Evolutionary conservation across 1,140 invertebrate species (phyloP).

Genomic region (Cotesia chilonis): DNA sequence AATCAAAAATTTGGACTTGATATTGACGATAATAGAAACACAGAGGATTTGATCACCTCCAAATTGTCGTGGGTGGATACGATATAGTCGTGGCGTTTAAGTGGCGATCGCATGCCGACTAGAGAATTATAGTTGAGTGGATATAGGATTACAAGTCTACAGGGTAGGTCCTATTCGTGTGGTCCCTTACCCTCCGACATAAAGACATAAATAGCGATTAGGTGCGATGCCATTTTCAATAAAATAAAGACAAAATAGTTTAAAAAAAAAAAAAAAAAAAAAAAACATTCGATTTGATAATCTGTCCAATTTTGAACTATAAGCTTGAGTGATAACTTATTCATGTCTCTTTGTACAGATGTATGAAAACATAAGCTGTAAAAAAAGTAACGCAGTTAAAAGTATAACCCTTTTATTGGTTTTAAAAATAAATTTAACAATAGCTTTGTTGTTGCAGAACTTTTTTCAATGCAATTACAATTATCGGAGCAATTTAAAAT

Average conservation of each 20-base stretch:
- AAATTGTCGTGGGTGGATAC: conserved; percentile 34
- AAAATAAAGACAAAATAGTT: not conserved
- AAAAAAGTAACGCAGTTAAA: too few relatives aligned
- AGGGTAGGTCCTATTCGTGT: conserved; percentile 17
- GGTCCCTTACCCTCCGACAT: conserved; percentile 14
- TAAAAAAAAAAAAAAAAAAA: too few relatives aligned
- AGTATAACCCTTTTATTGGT: too few relatives aligned
- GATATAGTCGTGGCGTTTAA: conserved; percentile 54
- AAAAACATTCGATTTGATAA: conserved; percentile 41
- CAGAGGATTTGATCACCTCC: too few relatives aligned
- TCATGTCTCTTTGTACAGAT: too few relatives aligned
- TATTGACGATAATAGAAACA: too few relatives aligned
- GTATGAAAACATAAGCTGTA: too few relatives aligned
- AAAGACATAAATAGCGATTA: conserved; percentile 5
- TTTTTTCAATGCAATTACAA: too few relatives aligned
- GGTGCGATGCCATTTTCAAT: not conserved
- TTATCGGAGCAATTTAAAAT: too few relatives aligned
- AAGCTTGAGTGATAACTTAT: not conserved
- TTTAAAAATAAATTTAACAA: too few relatives aligned
- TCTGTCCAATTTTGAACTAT: conserved; percentile 12
- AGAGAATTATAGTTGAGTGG: conserved; percentile 59
- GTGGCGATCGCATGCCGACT: conserved; percentile 59
- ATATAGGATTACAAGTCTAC: conserved; percentile 48
- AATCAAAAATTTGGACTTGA: too few relatives aligned
- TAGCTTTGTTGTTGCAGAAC: too few relatives aligned